Conservation (phyloP, 2,797 vertebrate genomes). For the Arctocebus calabarensis region DNA sequence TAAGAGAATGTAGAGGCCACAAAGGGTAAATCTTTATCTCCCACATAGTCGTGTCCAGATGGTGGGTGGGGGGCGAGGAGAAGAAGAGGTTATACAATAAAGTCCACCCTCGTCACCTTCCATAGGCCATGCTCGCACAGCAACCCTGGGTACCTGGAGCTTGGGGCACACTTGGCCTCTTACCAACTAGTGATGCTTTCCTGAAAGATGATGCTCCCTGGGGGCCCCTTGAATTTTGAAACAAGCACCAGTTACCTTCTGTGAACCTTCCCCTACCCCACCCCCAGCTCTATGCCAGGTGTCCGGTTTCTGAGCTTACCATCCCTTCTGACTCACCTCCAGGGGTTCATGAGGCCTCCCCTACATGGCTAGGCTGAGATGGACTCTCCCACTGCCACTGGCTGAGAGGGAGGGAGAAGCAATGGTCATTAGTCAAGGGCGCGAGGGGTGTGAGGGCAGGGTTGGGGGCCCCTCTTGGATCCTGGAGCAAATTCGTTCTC, state of each 20-base stretch:
- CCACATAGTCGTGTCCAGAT: background rate
- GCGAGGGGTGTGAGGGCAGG: background rate
- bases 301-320: background rate
- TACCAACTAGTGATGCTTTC: background rate
- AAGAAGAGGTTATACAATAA: background rate
- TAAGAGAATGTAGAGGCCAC: background rate
- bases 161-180: background rate
- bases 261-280: background rate
- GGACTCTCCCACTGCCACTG: background rate
- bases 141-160: background rate
- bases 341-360: background rate
- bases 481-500: background rate
- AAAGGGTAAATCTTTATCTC: background rate
- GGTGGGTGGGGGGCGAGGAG: background rate
- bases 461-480: background rate
- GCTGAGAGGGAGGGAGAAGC: background rate
- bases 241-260: background rate
- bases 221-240: conserved; percentile 3
- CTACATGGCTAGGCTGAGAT: background rate
- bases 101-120: background rate
- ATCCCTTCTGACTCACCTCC: background rate
- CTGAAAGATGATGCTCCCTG: conserved; percentile 37
- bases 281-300: background rate
- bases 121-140: background rate
- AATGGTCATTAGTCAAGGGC: background rate